A percentile compares a stretch with the other conserved stretches of the same genome.
Conservation (phyloP, 2,113 vertebrate species). For the Gobius niger region DNA sequence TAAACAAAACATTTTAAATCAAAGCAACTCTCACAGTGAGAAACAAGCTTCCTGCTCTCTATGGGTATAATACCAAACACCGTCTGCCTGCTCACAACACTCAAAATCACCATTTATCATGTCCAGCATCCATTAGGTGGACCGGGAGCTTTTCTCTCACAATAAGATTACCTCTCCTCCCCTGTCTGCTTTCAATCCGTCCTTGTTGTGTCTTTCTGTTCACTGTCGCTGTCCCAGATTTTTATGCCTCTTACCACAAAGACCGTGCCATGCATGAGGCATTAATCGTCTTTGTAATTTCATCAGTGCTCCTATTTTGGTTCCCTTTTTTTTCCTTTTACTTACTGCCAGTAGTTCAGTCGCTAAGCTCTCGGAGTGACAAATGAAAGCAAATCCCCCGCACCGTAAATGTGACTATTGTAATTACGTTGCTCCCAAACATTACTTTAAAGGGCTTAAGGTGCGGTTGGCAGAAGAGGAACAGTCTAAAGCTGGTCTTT, state of each 20-base stretch:
- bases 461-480: not conserved
- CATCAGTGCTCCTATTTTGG: not conserved
- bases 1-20: constrained; percentile 40
- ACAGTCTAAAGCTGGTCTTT: not conserved
- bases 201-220: constrained; percentile 24
- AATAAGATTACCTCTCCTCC: constrained; percentile 38
- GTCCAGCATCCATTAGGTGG: constrained; percentile 26
- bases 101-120: constrained; percentile 45
- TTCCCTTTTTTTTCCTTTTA: constrained; percentile 12
- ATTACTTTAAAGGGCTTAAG: constrained; percentile 8
- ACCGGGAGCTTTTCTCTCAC: constrained; percentile 31
- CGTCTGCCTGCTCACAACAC: constrained; percentile 29
- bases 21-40: constrained; percentile 32
- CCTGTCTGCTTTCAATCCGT: constrained; percentile 34
- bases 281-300: constrained; percentile 26
- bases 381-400: not conserved
- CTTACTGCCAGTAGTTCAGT: not conserved
- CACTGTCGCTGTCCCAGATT: constrained; percentile 30
- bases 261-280: not conserved
- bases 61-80: constrained; percentile 28
- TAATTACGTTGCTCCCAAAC: not conserved
- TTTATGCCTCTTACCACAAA: constrained; percentile 25
- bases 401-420: not conserved
- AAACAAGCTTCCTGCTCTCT: constrained; percentile 30
- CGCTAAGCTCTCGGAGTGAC: not conserved